Percentiles rank a stretch among this genome's conserved stretches.
Conservation (phyloP, 2,888 invertebrate species). For the Bombylius major region DNA sequence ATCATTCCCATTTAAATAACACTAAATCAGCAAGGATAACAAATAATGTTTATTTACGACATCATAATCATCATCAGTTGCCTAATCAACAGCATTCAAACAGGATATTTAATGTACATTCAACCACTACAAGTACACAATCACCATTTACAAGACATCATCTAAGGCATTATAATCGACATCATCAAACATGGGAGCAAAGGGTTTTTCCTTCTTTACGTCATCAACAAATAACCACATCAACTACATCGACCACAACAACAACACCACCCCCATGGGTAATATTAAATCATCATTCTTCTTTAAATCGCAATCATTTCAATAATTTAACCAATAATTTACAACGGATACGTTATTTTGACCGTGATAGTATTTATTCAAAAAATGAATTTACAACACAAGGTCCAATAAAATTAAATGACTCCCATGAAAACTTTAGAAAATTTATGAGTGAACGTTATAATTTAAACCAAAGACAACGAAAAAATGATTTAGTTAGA, state of each 20-base stretch:
- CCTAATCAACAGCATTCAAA: background rate
- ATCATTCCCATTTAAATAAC: background rate
- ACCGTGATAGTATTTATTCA: constrained; percentile 27
- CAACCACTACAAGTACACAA: background rate
- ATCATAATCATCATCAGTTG: constrained; percentile 8
- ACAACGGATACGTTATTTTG: constrained; percentile 25
- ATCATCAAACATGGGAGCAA: constrained; percentile 28
- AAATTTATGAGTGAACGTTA: background rate
- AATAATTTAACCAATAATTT: constrained; percentile 14
- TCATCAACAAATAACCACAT: constrained; percentile 17
- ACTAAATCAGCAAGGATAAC: constrained; percentile 1
- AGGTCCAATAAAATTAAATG: background rate
- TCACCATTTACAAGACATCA: constrained; percentile 19
- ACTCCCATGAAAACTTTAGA: background rate
- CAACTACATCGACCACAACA: constrained; percentile 8
- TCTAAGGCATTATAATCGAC: constrained; percentile 30
- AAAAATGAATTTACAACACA: constrained; percentile 7
- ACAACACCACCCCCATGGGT: background rate
- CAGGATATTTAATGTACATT: background rate
- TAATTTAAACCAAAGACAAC: background rate
- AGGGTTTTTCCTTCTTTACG: constrained; percentile 25
- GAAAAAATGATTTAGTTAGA: background rate
- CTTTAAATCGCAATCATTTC: no score
- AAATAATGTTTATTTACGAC: constrained; percentile 13
- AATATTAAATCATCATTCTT: background rate